Evolutionary conservation across 2,113 vertebrate species (phyloP), one percentile per base, ranked within the genome.

Genomic region (Otolemur garnettii): DNA sequence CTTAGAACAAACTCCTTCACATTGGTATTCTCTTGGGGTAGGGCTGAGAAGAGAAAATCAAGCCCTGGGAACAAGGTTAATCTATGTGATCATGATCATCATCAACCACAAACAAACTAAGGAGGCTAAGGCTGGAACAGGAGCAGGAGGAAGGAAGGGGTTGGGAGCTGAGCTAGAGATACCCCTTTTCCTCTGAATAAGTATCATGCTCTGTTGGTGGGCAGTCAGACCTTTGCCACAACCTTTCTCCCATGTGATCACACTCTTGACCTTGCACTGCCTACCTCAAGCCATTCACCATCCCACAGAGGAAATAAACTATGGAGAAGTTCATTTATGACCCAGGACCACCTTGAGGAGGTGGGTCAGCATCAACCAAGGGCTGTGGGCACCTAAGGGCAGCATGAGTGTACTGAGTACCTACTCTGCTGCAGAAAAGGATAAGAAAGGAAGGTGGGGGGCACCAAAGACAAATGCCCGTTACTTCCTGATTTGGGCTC

Each of bases 131-230:
- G 18, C 55, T 77, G 33, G 33, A 3, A 53, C 1, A n/a, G 53
- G 5, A 84, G 50, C 30, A 74, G 35, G 30, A 30, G 66, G 45
- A 60, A 83, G 35, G 33, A 64, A 74, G n/a, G 22, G 18, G 17
- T 30, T 9, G 33, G 22, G 59, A 38, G 17, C 17, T 55, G 45
- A 8, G 28, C 77, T 91, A 82, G 24, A 84, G 33, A 50, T 42
- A 93, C 26, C 11, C 11, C 59, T 68, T 72, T 38, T 69, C 15
- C 45, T 95, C 24, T 74, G n/a, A 91, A 79, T 68, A 94, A 92
- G 59, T 92, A 30, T 42, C 59, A 86, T 4, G 18, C 42, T 38
- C 55, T 57, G 55, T 9, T 71, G 62, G 2, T 78, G 45, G 82
- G 30, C 18, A 26, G 12, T 87, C 62, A 50, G 69, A 35, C 12